These are phyloP conservation scores for Steatocranus sp. DNA, from an alignment of 2,797 vertebrate genomes.

Conservation along the genomic window DNA sequence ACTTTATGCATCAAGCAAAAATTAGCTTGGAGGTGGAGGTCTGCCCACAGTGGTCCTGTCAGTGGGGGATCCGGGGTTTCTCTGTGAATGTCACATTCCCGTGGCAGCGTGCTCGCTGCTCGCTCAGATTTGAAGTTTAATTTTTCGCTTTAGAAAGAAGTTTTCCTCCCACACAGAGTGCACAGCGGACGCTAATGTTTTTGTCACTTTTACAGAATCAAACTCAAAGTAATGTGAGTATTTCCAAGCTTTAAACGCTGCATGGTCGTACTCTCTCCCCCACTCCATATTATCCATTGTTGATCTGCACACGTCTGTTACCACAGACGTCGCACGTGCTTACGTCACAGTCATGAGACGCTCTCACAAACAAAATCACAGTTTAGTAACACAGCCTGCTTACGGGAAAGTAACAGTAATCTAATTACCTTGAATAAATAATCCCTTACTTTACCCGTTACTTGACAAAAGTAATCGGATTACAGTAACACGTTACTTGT, in stretches of 20 bases:
- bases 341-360: background rate
- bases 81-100: too few species aligned
- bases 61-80: too few species aligned
- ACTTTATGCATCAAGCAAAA: too few species aligned
- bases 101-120: too few species aligned
- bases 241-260: rapidly evolving
- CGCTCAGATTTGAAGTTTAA: too few species aligned
- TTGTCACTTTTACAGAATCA: background rate
- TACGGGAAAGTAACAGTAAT: background rate
- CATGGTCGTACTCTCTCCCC: rapidly evolving
- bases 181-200: rapidly evolving
- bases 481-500: background rate
- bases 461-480: background rate
- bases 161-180: background rate
- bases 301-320: background rate
- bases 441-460: background rate
- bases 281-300: background rate
- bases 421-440: background rate
- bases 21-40: too few species aligned
- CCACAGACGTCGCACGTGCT: background rate
- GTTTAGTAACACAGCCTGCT: background rate
- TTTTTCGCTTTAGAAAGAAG: too few species aligned
- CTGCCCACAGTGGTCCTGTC: too few species aligned
- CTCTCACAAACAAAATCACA: background rate
- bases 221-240: background rate